Conservation (phyloP, 2,888 invertebrate species). For the Eupithecia dodoneata region DNA sequence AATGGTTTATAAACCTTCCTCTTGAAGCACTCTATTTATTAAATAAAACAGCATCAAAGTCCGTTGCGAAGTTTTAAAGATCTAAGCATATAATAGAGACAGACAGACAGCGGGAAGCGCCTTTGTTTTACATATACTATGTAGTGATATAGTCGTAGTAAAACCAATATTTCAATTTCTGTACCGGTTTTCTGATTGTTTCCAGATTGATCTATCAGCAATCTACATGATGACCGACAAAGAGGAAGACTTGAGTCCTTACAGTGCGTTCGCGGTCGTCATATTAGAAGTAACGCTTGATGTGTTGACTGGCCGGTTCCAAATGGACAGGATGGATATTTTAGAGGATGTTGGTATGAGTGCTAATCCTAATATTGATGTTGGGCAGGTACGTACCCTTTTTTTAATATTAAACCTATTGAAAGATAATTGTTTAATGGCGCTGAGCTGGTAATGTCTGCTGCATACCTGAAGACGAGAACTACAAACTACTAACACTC, state of each 20-base stretch:
- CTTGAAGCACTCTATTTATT: too few relatives aligned
- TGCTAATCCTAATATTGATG: constrained; percentile 86
- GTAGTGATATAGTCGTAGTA: not conserved
- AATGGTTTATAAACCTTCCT: too few relatives aligned
- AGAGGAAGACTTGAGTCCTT: constrained; percentile 77
- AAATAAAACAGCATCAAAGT: too few relatives aligned
- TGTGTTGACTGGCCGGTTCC: constrained; percentile 87
- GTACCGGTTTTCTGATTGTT: not conserved
- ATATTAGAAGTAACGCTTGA: constrained; percentile 88
- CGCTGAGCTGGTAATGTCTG: not conserved
- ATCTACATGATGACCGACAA: constrained; percentile 84
- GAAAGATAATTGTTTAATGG: not conserved
- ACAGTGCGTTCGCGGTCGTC: constrained; percentile 85
- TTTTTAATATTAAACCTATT: not conserved
- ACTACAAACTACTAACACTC: not conserved
- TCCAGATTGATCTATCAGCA: constrained; percentile 84
- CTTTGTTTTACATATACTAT: too few relatives aligned
- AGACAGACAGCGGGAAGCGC: too few relatives aligned
- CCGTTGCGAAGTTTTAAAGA: too few relatives aligned
- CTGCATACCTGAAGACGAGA: not conserved
- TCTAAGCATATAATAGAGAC: too few relatives aligned
- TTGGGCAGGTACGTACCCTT: constrained; percentile 83
- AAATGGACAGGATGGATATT: constrained; percentile 85
- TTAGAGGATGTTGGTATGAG: constrained; percentile 88
- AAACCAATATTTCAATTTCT: not conserved